Percentiles rank a stretch among this genome's conserved stretches.
These are phyloP conservation scores for Falco biarmicus DNA, from an alignment of 2,797 vertebrate species.

Conservation along the genomic window DNA sequence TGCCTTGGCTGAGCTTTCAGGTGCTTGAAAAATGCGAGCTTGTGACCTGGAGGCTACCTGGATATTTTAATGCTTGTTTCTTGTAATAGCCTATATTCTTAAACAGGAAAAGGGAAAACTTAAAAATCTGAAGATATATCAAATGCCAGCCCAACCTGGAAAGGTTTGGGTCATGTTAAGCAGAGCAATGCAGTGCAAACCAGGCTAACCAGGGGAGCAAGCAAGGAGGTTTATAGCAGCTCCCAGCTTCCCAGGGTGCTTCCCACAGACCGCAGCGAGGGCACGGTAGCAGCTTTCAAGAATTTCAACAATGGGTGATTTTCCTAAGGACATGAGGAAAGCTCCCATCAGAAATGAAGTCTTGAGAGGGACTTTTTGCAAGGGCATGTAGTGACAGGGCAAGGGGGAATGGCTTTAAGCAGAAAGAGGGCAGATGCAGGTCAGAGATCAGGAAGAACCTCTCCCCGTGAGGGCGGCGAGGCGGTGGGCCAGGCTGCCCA, in stretches of 20 bases:
- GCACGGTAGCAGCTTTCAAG: rapidly evolving
- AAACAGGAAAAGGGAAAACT: background rate
- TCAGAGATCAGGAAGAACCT: too few species aligned
- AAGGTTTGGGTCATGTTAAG: rapidly evolving
- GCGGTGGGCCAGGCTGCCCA: too few species aligned
- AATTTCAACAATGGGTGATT: rapidly evolving
- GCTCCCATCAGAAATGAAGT: background rate
- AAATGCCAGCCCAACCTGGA: background rate
- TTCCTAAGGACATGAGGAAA: rapidly evolving
- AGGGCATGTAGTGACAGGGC: too few species aligned
- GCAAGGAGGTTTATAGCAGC: background rate
- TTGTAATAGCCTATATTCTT: background rate
- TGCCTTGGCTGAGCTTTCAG: background rate
- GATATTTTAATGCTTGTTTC: background rate
- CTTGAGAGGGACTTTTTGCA: too few species aligned
- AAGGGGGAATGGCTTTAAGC: too few species aligned
- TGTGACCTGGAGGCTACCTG: background rate
- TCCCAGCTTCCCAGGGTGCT: background rate
- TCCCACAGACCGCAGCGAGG: background rate
- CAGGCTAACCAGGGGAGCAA: background rate
- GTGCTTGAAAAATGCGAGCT: rapidly evolving
- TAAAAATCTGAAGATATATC: background rate
- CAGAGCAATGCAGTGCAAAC: background rate
- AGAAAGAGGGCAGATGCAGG: too few species aligned
- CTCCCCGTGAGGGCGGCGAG: too few species aligned